Evolutionary conservation across 2,888 invertebrate species (phyloP), one percentile per base, ranked within the genome.

Genomic region (Metalampra italica): DNA sequence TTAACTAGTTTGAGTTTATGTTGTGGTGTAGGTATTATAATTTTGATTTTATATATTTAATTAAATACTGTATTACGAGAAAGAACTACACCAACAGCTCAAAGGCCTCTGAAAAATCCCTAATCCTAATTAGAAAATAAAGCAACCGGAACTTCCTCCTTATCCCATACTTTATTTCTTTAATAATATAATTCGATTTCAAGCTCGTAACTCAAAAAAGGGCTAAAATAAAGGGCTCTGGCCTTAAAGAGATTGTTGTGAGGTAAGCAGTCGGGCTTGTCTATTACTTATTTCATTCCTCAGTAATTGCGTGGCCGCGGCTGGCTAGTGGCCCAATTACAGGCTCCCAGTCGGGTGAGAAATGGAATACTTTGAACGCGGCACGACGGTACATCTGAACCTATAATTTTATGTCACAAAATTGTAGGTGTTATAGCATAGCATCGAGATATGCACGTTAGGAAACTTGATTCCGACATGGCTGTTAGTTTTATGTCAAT

Each of bases 281-380:
- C 61, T 59, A 59, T 65, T 60, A 66, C 64, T 69, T 69, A 65
- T 72, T 67, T 65, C 71, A 78, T 79, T 75, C 78, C 78, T 51
- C 45, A 65, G 71, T 80, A 78, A 80, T 79, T 71, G 71, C 62
- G 55, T 57, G 58, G 62, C 37, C 56, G 56, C 64, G 54, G 50
- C 55, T 63, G 71, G 22, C 22, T 22, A 22, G 22, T 22, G 22
- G 54, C 62, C 74, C 68, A 75, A 75, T 78, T 78, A 76, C 60
- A 64, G 47, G 59, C 51, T 55, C 62, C 54, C 49, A 60, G 48
- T 64, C 67, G 56, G 64, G 65, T 64, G 68, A 64, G 64, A 66
- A 67, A 62, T 63, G 60, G 57, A 62, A 22, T 22, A 22, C 22
- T 22, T 22, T 22, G 22, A 22, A 56, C 59, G 59, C 12, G 43